These are phyloP conservation scores for Psittacula cyanocephala DNA, from an alignment of 2,113 vertebrate species.

Conservation along the genomic window DNA sequence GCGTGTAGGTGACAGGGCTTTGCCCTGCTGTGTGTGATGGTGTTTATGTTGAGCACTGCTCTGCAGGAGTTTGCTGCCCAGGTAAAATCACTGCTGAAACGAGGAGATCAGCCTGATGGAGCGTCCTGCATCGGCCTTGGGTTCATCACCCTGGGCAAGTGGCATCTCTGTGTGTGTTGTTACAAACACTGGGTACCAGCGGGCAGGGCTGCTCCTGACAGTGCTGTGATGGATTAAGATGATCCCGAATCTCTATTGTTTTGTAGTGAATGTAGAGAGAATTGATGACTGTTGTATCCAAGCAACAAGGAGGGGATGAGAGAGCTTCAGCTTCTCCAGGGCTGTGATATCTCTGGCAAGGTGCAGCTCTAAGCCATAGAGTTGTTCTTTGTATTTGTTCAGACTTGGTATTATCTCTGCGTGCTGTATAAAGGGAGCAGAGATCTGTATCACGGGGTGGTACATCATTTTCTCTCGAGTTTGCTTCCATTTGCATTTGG, in stretches of 20 bases:
- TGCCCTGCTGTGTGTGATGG: rapidly evolving
- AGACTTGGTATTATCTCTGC: neutral
- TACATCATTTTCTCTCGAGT: neutral
- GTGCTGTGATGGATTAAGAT: conserved; percentile 62
- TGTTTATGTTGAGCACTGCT: neutral
- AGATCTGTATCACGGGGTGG: neutral
- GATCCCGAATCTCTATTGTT: conserved; percentile 61
- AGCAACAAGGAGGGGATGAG: conserved; percentile 34
- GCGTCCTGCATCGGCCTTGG: neutral
- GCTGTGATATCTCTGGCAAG: neutral
- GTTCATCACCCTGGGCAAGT: rapidly evolving
- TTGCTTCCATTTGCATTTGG: neutral
- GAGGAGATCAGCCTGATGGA: neutral
- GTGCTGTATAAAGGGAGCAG: neutral
- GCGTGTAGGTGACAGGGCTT: rapidly evolving
- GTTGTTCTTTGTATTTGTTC: neutral
- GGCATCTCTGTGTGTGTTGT: neutral
- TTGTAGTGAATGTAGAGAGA: conserved; percentile 32
- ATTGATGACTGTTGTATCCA: conserved; percentile 44
- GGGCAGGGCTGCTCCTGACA: conserved; percentile 33
- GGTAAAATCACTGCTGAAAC: neutral
- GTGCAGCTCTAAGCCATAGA: neutral
- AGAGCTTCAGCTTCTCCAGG: neutral
- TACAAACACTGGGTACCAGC: neutral
- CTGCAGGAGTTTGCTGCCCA: neutral